Percentiles rank a stretch among this genome's conserved stretches.
phyloP scores from a whole-genome alignment of 2,113 vertebrate genomes.

The Monarcha castaneiventris region DNA sequence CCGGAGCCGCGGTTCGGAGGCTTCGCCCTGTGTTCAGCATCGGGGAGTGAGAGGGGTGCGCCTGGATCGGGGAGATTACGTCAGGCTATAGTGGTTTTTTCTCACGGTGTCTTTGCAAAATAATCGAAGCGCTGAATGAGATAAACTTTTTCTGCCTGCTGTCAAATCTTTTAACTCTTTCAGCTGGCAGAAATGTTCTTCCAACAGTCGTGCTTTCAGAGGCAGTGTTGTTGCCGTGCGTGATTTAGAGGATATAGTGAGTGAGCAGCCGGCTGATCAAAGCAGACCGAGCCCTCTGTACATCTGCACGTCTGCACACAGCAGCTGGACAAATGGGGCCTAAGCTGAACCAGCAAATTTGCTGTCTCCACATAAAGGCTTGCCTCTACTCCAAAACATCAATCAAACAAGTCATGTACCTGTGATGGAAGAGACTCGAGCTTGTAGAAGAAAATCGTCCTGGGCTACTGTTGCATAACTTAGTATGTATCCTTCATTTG shows the following conservation, averaged over 20 bases:
- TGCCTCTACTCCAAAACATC: neutral
- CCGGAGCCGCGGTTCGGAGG: neutral
- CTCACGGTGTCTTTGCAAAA: neutral
- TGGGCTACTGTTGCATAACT: neutral
- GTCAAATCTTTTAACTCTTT: neutral
- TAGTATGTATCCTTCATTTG: neutral
- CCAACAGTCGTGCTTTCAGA: rapidly evolving
- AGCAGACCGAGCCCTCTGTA: rapidly evolving
- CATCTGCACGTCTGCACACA: neutral
- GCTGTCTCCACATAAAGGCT: neutral
- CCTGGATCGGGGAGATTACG: neutral
- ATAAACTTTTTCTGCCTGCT: neutral
- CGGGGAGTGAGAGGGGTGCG: neutral
- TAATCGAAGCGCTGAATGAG: neutral
- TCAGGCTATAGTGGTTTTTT: rapidly evolving
- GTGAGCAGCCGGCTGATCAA: rapidly evolving
- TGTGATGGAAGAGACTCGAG: neutral
- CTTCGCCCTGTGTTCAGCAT: neutral
- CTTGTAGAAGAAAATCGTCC: neutral
- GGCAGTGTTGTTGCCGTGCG: rapidly evolving
- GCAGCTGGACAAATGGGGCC: neutral
- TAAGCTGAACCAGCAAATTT: neutral
- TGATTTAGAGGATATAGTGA: rapidly evolving
- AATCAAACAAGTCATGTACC: neutral
- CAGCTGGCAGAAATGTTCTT: rapidly evolving